Conservation (phyloP, 2,113 vertebrate species). For the Lontra canadensis region DNA sequence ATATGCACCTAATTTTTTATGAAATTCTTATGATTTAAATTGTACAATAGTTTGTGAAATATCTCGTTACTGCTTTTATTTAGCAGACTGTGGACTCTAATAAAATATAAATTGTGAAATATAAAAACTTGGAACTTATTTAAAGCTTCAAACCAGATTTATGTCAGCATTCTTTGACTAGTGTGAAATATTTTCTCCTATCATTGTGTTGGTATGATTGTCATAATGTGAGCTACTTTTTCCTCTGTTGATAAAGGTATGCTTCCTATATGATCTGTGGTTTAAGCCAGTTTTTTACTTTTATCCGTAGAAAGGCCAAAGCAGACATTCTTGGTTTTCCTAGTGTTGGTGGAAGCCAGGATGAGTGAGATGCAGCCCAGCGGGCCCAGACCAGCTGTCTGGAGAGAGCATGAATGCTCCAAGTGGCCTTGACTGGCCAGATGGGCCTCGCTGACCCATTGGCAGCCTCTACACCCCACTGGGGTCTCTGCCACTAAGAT, state of each 20-base stretch:
- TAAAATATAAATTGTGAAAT: constrained; percentile 54
- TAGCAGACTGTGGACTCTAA: constrained; percentile 57
- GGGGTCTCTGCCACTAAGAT: background rate
- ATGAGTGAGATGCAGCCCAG: background rate
- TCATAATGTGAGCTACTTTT: background rate
- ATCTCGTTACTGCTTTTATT: constrained; percentile 59
- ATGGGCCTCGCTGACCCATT: background rate
- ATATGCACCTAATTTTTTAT: constrained; percentile 46
- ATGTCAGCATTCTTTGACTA: background rate
- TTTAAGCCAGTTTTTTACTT: background rate
- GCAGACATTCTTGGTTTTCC: background rate
- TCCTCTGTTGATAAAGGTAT: background rate
- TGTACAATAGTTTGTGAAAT: constrained; percentile 56
- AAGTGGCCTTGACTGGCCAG: background rate
- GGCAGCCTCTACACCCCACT: too few species aligned
- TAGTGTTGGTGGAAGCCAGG: background rate
- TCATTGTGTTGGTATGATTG: background rate
- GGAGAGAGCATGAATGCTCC: background rate
- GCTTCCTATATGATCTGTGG: background rate
- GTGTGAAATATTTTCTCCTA: background rate
- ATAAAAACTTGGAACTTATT: constrained; percentile 41
- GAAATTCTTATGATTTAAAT: constrained; percentile 52
- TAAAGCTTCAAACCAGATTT: background rate
- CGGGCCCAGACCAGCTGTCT: background rate
- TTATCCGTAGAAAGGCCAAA: background rate